Evolutionary conservation across 30 jellyfish, hydroid and myxozoan species (phyloP), one percentile per base, ranked within the genome.

Genomic region (Catostylus mosaicus): DNA sequence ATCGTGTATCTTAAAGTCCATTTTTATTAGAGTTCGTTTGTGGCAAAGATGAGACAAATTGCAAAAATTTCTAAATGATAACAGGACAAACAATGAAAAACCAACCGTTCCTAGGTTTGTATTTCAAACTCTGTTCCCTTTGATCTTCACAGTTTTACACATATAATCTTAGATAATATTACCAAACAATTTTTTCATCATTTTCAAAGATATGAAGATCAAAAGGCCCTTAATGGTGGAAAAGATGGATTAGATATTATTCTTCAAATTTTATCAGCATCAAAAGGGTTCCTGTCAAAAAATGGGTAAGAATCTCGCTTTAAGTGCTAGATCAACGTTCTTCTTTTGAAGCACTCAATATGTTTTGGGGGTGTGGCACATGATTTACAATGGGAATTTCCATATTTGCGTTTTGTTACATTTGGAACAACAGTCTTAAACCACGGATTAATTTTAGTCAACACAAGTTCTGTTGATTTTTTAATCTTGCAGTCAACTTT

Each of bases 211-310:
- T 65, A 51, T 40, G 97, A 90, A 72, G 94, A 85, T 56, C 73
- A 10, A 6, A 50, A 74, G 33, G 97, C 97, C 20, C 78, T 90
- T 67, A 89, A 90, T 84, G 97, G 97, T 7, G 97, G 97, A 22
- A 66, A 48, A 70, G 84, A 63, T 52, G 97, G 97, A 31, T 59
- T 90, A 68, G 96, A 85, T 33, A 37, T 77, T 1, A 47, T 90
- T 9, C 62, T 23, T 19, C 67, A 68, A 7, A 76, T 90, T 60
- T 50, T 88, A 32, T 57, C 65, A 1, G 1, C 34, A 24, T 70
- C 91, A 50, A 34, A 67, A 9, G 46, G 22, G 27, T 18, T 78
- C 43, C 69, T 87, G 35, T 19, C 12, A 12, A 67, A 86, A 6
- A 54, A 56, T 27, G 80, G 96, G 96, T 87, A 29, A 37, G 86